Conservation (phyloP, 2,888 invertebrate genomes). For the Junonia oenone region DNA sequence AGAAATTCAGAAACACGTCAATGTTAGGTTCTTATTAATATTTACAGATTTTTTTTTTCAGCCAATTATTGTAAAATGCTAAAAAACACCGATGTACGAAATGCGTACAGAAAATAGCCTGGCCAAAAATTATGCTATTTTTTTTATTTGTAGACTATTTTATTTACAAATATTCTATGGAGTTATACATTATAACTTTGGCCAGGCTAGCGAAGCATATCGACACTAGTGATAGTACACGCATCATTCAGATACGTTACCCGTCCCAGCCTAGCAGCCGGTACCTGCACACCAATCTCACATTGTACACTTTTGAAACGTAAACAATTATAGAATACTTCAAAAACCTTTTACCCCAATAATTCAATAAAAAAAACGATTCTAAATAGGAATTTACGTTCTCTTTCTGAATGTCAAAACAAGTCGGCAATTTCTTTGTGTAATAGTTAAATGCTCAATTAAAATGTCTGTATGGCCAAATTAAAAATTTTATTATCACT, state of each 20-base stretch:
- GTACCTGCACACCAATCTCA: slow-evolving; percentile 75
- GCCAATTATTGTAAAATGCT: background rate
- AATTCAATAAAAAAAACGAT: no score
- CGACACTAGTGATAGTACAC: slow-evolving; percentile 36
- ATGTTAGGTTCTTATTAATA: slow-evolving; percentile 7
- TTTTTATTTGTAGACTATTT: no score
- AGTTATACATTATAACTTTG: slow-evolving; percentile 1
- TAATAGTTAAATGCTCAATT: no score
- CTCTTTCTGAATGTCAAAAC: no score
- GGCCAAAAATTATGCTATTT: background rate
- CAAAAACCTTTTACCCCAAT: background rate
- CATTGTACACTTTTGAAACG: slow-evolving; percentile 13
- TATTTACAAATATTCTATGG: no score
- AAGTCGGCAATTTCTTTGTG: no score
- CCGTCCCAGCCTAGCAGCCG: slow-evolving; percentile 86
- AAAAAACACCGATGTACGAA: slow-evolving; percentile 14
- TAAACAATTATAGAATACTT: background rate
- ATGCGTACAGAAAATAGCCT: slow-evolving; percentile 1
- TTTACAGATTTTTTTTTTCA: slow-evolving; percentile 5
- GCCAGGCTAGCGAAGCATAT: slow-evolving; percentile 13
- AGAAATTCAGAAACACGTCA: background rate
- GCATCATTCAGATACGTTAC: slow-evolving; percentile 75
- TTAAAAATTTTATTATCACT: no score
- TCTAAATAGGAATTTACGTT: no score
- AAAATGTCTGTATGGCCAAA: no score